Evolutionary conservation across 2,888 invertebrate genomes (phyloP).

Genomic region (Hypomecis punctinalis): DNA sequence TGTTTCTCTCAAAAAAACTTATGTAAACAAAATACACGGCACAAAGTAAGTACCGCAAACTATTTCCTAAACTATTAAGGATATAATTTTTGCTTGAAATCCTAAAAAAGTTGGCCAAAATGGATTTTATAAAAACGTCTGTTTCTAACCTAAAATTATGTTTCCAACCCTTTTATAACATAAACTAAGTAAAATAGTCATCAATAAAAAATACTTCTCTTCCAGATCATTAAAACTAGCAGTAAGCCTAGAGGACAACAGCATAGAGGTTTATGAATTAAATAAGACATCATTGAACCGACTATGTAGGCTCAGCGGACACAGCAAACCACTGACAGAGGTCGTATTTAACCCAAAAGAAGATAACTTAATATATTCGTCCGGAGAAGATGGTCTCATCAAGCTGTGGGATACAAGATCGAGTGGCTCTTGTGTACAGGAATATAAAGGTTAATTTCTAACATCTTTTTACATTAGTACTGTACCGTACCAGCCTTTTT

Average conservation of each 20-base stretch:
- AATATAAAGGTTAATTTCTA: conserved; percentile 63
- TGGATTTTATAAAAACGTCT: not conserved
- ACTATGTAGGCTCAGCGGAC: conserved; percentile 75
- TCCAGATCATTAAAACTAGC: conserved; percentile 70
- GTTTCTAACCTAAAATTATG: conserved; percentile 10
- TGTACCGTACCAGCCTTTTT: too few relatives aligned
- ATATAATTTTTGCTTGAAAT: not conserved
- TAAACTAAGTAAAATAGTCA: not conserved
- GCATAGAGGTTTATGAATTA: conserved; percentile 73
- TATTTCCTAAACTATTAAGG: not conserved
- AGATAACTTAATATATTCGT: conserved; percentile 85
- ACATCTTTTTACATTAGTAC: too few relatives aligned
- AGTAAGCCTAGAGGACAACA: conserved; percentile 65
- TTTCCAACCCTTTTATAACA: not conserved
- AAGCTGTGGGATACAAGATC: conserved; percentile 87
- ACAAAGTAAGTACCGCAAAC: conserved; percentile 76
- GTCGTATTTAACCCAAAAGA: conserved; percentile 85
- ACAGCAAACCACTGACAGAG: conserved; percentile 79
- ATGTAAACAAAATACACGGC: conserved; percentile 85
- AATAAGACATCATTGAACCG: conserved; percentile 59
- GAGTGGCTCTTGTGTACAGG: conserved; percentile 69
- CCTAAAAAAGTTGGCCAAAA: not conserved
- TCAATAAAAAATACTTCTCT: not conserved
- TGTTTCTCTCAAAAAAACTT: conserved; percentile 82
- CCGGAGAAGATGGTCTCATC: conserved; percentile 83